Percentiles rank a stretch among this genome's conserved stretches.
Evolutionary conservation across 2,888 invertebrate species (phyloP).

Genomic region (Eulithis testata): DNA sequence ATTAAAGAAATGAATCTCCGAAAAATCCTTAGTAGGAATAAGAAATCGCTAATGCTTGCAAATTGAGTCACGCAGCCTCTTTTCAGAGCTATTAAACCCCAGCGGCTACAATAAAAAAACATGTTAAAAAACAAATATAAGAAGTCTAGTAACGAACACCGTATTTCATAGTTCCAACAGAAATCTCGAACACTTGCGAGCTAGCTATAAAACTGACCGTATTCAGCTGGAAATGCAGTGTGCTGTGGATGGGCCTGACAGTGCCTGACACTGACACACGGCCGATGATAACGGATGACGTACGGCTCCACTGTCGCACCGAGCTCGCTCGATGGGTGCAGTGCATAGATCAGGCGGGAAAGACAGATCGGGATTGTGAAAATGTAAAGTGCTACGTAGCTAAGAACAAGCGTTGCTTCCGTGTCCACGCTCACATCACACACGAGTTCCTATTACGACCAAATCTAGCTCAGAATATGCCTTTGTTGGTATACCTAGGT

Average conservation of each 20-base stretch:
- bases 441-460: too few species aligned
- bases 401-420: background rate
- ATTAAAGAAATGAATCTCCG: too few species aligned
- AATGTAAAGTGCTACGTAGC: slow-evolving; percentile 1
- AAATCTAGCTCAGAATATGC: too few species aligned
- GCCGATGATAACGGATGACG: slow-evolving; percentile 74
- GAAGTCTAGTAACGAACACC: background rate
- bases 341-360: slow-evolving; percentile 32
- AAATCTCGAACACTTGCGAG: slow-evolving; percentile 6
- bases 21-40: too few species aligned
- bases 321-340: slow-evolving; percentile 61
- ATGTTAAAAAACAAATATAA: too few species aligned
- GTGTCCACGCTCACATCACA: background rate
- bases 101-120: too few species aligned
- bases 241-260: slow-evolving; percentile 18
- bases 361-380: slow-evolving; percentile 7
- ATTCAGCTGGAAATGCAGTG: slow-evolving; percentile 24
- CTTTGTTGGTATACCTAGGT: too few species aligned
- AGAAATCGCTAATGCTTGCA: too few species aligned
- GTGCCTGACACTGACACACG: slow-evolving; percentile 70
- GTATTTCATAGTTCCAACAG: background rate
- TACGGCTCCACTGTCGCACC: slow-evolving; percentile 55
- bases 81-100: too few species aligned
- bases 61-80: too few species aligned
- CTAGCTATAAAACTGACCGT: slow-evolving; percentile 33